Evolutionary conservation across 2,113 vertebrate genomes (phyloP).

Genomic region (Menura novaehollandiae): DNA sequence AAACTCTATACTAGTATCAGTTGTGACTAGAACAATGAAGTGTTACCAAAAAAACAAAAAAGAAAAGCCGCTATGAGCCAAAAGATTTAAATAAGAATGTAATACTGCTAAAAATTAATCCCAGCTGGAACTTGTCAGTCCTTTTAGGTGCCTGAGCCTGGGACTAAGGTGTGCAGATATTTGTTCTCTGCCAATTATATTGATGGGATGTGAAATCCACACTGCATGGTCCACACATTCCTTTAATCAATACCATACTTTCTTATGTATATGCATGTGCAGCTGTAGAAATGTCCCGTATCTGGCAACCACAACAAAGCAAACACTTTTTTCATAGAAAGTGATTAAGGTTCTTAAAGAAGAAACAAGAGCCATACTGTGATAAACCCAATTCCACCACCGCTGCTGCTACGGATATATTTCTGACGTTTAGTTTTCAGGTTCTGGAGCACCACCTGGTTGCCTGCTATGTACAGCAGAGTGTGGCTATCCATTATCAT

Average conservation of each 20-base stretch:
- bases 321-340: not conserved
- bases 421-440: conserved; percentile 76
- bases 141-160: not conserved
- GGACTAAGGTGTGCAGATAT: not conserved
- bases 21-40: not conserved
- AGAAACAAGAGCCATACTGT: conserved; percentile 66
- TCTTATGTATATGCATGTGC: not conserved
- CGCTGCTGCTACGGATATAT: conserved; percentile 81
- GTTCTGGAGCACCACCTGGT: conserved; percentile 81
- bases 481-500: conserved; percentile 80
- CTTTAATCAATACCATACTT: not conserved
- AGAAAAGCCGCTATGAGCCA: not conserved
- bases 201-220: not conserved
- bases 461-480: conserved; percentile 86
- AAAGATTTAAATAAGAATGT: not conserved
- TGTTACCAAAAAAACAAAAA: not conserved
- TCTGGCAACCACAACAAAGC: not conserved
- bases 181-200: not conserved
- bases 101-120: not conserved
- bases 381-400: conserved; percentile 85
- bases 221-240: not conserved
- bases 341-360: not conserved
- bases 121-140: not conserved
- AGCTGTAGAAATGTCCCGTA: not conserved
- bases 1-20: not conserved